Evolutionary conservation across 2,888 invertebrate genomes (phyloP).

Genomic region (Aphrophora alni): DNA sequence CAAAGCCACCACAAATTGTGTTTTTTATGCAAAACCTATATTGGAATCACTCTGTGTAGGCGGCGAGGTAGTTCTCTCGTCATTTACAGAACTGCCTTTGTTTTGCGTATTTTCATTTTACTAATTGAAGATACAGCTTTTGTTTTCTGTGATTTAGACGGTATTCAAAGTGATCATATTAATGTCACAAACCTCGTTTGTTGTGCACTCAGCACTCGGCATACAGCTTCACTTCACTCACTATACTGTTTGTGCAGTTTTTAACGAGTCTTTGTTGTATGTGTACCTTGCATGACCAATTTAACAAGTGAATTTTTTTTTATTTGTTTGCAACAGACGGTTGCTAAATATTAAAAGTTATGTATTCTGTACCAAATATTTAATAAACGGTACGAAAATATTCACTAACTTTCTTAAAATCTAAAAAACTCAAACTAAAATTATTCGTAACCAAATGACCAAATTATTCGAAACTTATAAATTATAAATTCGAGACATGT

Average conservation of each 20-base stretch:
- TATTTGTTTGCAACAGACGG: neutral
- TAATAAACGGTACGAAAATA: too few relatives aligned
- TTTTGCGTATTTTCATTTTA: neutral
- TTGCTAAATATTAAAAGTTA: too few relatives aligned
- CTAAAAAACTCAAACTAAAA: too few relatives aligned
- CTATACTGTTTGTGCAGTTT: neutral
- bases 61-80: neutral
- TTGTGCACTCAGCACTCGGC: neutral
- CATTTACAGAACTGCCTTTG: neutral
- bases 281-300: neutral
- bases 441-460: too few relatives aligned
- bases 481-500: too few relatives aligned
- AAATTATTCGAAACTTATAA: too few relatives aligned
- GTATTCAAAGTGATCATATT: neutral
- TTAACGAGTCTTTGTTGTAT: neutral
- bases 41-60: too few relatives aligned
- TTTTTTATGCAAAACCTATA: neutral
- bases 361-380: too few relatives aligned
- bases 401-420: too few relatives aligned
- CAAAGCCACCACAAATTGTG: neutral
- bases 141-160: neutral
- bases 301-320: neutral
- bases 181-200: neutral
- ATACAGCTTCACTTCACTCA: neutral
- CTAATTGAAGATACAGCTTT: neutral